phyloP scores from a whole-genome alignment of 2,888 invertebrate genomes.

The Endomychus coccineus region DNA sequence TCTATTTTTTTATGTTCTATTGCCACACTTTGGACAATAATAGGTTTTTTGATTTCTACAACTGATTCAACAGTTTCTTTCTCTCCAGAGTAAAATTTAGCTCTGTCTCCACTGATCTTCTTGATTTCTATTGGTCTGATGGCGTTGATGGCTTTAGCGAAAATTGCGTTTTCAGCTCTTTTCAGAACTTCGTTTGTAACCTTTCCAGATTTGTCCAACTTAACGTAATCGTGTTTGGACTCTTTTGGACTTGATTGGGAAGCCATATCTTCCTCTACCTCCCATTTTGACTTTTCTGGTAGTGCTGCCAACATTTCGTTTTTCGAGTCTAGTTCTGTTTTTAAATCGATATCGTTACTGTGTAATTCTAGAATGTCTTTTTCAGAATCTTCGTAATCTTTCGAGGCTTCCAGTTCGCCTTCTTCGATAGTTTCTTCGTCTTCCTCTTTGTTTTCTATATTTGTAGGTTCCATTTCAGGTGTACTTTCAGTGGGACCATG shows the following conservation, averaged over 20 bases:
- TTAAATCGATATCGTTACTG: constrained; percentile 51
- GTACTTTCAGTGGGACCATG: constrained; percentile 10
- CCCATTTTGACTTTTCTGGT: constrained; percentile 85
- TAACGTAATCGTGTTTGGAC: constrained; percentile 31
- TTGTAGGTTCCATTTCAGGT: constrained; percentile 15
- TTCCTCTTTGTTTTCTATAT: constrained; percentile 18
- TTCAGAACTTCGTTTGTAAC: constrained; percentile 82
- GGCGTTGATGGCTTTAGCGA: constrained; percentile 80
- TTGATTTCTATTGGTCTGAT: constrained; percentile 66
- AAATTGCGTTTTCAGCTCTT: constrained; percentile 85
- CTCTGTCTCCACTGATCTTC: constrained; percentile 62
- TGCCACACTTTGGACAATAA: constrained; percentile 14
- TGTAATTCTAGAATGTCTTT: constrained; percentile 56
- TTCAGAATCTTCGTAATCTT: constrained; percentile 39
- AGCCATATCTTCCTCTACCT: constrained; percentile 60
- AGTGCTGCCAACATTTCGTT: constrained; percentile 62
- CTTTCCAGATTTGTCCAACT: constrained; percentile 53
- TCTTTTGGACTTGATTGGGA: constrained; percentile 27
- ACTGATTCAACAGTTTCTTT: constrained; percentile 20
- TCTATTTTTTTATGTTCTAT: constrained; percentile 19
- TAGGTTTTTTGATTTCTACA: constrained; percentile 15
- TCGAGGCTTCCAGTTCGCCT: constrained; percentile 26
- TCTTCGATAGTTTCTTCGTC: constrained; percentile 22
- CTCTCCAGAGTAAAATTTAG: constrained; percentile 56
- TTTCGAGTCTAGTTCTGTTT: constrained; percentile 42